phyloP scores from a whole-genome alignment of 2,797 vertebrate species.

The Stomatorhinus walkeri region DNA sequence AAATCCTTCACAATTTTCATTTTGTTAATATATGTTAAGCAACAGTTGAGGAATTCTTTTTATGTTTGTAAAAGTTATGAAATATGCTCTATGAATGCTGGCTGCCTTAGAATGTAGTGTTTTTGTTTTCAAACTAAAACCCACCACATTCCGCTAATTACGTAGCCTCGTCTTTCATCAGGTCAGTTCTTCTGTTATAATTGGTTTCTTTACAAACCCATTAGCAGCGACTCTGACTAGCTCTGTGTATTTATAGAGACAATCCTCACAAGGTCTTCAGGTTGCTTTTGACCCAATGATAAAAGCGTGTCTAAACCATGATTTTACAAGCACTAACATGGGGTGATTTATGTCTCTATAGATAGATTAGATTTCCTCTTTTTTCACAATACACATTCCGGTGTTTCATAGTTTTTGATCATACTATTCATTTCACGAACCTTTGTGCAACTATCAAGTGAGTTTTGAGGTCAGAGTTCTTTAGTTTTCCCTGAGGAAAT shows the following conservation, averaged over 20 bases:
- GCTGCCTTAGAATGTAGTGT: conserved; percentile 7
- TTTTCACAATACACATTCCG: conserved; percentile 32
- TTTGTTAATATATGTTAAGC: not conserved
- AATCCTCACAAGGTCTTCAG: conserved; percentile 30
- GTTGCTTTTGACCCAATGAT: conserved; percentile 36
- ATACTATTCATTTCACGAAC: not conserved
- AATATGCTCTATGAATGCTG: not conserved
- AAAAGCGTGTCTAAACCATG: conserved; percentile 37
- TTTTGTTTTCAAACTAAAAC: conserved; percentile 12
- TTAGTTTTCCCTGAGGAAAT: not conserved
- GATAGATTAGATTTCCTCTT: conserved; percentile 32
- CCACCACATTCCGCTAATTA: conserved; percentile 35
- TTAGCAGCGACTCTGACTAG: conserved; percentile 29
- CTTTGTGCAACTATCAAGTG: not conserved
- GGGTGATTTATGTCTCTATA: conserved; percentile 34
- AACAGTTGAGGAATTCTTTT: not conserved
- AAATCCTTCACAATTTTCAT: not conserved
- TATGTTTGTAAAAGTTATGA: not conserved
- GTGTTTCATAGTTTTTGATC: conserved; percentile 15
- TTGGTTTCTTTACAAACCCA: conserved; percentile 34
- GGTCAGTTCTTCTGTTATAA: conserved; percentile 37
- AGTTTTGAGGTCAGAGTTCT: not conserved
- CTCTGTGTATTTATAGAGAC: conserved; percentile 35
- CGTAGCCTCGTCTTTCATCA: conserved; percentile 18
- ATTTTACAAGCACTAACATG: conserved; percentile 34